Percentiles rank a stretch among this genome's conserved stretches.
phyloP scores from a whole-genome alignment of 2,797 vertebrate species.

The Schizothorax lantsangensis region DNA sequence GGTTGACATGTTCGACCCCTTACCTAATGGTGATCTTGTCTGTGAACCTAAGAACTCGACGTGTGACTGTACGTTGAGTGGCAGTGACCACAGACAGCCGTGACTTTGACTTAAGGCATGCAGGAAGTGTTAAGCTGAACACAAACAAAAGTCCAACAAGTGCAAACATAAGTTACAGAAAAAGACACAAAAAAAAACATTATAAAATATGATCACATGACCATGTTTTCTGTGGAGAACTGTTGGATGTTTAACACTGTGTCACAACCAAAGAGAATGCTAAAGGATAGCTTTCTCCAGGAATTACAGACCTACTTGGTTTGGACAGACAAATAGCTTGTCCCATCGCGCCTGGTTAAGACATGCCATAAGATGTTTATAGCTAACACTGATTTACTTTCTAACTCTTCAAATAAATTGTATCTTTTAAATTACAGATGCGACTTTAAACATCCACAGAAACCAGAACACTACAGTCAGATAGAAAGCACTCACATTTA shows the following conservation, averaged over 20 bases:
- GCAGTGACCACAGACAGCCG: constrained; percentile 67
- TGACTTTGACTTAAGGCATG: constrained; percentile 81
- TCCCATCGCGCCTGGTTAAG: not conserved
- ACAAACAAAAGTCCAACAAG: constrained; percentile 51
- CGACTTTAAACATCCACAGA: constrained; percentile 29
- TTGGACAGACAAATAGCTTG: not conserved
- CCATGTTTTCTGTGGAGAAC: not conserved
- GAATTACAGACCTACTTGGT: not conserved
- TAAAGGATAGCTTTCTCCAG: not conserved
- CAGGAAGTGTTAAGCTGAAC: constrained; percentile 81
- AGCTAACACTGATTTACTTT: not conserved
- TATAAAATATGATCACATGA: not conserved
- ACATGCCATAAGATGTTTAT: constrained; percentile 3
- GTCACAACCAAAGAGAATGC: not conserved
- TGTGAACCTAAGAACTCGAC: constrained; percentile 72
- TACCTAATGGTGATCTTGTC: constrained; percentile 80
- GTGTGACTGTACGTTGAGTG: constrained; percentile 68
- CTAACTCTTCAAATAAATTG: not conserved
- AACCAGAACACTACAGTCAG: not conserved
- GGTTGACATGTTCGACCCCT: constrained; percentile 62
- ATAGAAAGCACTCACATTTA: constrained; percentile 2
- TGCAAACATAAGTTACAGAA: constrained; percentile 23
- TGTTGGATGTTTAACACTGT: not conserved
- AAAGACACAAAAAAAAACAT: not conserved
- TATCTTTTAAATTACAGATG: constrained; percentile 5